Base-by-base conservation (phyloP, 2,888 invertebrate species). In the Gasteruption jaculator region DNA sequence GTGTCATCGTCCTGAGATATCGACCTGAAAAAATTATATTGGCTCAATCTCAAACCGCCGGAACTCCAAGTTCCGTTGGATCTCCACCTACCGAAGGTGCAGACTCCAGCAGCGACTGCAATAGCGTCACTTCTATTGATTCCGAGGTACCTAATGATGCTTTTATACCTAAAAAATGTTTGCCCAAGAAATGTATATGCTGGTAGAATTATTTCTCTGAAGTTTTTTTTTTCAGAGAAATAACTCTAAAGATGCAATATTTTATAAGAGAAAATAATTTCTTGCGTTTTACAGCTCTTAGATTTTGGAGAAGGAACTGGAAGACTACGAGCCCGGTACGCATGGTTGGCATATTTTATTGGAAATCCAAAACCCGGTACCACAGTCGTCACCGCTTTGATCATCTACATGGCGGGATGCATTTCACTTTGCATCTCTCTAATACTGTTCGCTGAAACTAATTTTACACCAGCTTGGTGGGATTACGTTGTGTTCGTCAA, bases 1-100 rank as follows among this genome's bases (percentile, higher is more conserved):
- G 88, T 46, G 89, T 93, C 5, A 89, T 94, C 39, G 85, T 93
- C 34, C 73, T 93, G 38, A 78, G 92, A 32, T 92, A 92, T 61
- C 76, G 84, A 3, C 86, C 86, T 0, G 65, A 76, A 12, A 73
- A 76, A 12, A 18, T 5, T 7, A 38, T 46, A 5, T 45, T 48
- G 1, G 41, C 55, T 2, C 25, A 35, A 0, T 46, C 48, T 2
- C 48, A 53, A 3, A 46, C 45, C 2, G 50, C 47, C 1, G 55
- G 51, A 3, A 59, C 59, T 4, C 58, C 62, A 1, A 63, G 56
- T 11, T 60, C 54, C 4, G 40, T 61, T 8, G 53, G 58, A 4
- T 66, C 65, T 2, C 63, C 65, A 1, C 53, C 57, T 5, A 65
- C 65, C 4, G 68, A 68, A 36, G 57, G 60, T 10, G 60, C 60